These are phyloP conservation scores for Mormoops blainvillei DNA, from an alignment of 2,113 vertebrate genomes.

Conservation along the genomic window DNA sequence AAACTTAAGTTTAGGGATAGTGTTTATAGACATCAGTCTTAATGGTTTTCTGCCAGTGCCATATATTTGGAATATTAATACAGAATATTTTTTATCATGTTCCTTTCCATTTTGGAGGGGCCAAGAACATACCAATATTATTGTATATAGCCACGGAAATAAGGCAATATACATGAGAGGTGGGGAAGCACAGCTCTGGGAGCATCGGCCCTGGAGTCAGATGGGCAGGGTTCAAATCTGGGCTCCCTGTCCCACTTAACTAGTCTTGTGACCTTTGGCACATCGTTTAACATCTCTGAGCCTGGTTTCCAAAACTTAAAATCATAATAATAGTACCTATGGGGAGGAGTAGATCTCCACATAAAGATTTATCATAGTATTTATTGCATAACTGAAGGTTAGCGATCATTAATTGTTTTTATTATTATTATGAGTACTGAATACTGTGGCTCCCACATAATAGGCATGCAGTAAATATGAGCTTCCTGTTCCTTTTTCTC, in stretches of 20 bases:
- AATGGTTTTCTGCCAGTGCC: neutral
- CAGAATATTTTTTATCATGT: neutral
- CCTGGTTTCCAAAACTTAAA: neutral
- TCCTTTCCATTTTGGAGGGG: neutral
- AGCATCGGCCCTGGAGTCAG: neutral
- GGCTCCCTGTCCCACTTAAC: too few relatives aligned
- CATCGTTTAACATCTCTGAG: neutral
- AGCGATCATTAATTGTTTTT: neutral
- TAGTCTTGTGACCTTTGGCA: neutral
- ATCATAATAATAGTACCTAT: neutral
- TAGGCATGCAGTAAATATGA: neutral
- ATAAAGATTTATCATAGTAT: neutral
- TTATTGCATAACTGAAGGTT: neutral
- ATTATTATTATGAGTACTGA: neutral
- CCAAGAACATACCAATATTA: neutral
- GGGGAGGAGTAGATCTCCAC: neutral
- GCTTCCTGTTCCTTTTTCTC: neutral
- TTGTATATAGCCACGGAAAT: neutral
- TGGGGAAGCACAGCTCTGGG: neutral
- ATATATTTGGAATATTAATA: neutral
- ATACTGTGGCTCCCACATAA: neutral
- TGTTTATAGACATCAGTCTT: neutral
- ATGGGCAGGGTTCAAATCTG: too few relatives aligned
- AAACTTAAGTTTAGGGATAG: neutral
- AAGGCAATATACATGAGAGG: neutral